Evolutionary conservation across 2,888 invertebrate genomes (phyloP), one percentile per base, ranked within the genome.

Genomic region (Caenorhabditis sp.): DNA sequence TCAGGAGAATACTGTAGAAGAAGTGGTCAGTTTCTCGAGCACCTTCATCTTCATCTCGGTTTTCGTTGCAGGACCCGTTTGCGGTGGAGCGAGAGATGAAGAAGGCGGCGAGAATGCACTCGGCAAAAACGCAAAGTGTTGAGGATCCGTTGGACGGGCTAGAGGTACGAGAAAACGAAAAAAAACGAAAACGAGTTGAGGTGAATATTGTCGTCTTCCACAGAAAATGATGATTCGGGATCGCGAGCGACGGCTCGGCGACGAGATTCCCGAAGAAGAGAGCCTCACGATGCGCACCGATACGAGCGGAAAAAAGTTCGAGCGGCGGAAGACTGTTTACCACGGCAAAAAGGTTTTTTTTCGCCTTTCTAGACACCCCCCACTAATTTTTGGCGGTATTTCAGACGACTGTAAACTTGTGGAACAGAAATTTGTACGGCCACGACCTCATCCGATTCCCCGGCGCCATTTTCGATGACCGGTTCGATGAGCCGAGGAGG

Each of bases 391-490:
- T n/a, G n/a, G n/a, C n/a, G n/a, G n/a, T n/a, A n/a, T 30, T 43
- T 27, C 22, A 72, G 61, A 55, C 66, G 1, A 43, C 27, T 6
- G 71, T 77, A 3, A 58, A 72, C n/a, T 27, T 77, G 20, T 66
- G 48, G 55, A 72, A 77, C 27, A 35, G 50, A 11, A 48, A 70
- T 7, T 17, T 77, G 0, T 43, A 72, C 30, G 71, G 71, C 5
- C 77, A 77, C 32, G 77, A 77, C 43, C 50, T 61, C n/a, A 52
- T 77, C 43, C 32, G 59, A 45, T 61, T 43, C 24, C 77, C 77
- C 0, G 77, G 77, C 8, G 77, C 77, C 0, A 62, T 77, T 41
- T 70, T 77, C 32, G 66, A 77, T 35, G 65, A 65, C 32, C 45
- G 39, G n/a, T 55, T 71, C 0, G 55, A 71, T 46, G 53, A 62